Percentiles rank a stretch among this genome's conserved stretches.
phyloP scores from a whole-genome alignment of 2,888 invertebrate genomes.

The Sepioteuthis lessoniana region DNA sequence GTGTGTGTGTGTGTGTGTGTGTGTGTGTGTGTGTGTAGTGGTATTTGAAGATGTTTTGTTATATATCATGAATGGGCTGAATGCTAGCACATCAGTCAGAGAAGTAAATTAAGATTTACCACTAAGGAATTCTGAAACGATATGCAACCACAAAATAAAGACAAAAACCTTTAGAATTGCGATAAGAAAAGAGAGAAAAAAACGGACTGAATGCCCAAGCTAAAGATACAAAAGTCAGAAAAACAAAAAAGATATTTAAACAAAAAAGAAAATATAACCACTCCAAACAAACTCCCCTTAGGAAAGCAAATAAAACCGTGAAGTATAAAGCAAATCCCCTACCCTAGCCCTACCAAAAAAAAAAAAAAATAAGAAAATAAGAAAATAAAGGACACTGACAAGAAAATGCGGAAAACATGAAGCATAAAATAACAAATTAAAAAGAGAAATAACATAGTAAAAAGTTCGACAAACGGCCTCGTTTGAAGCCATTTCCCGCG shows the following conservation, averaged over 20 bases:
- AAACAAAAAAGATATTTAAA: not conserved
- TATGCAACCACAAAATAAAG: too few species aligned
- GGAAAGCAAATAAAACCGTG: not conserved
- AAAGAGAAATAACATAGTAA: not conserved
- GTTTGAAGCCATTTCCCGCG: constrained; percentile 33
- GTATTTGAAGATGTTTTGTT: not conserved
- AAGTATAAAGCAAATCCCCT: too few species aligned
- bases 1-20: too few species aligned
- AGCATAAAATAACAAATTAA: not conserved
- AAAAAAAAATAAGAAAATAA: not conserved
- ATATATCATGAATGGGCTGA: not conserved
- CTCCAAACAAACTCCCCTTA: not conserved
- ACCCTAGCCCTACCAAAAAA: not conserved
- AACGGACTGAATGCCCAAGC: too few species aligned
- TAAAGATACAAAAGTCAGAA: not conserved
- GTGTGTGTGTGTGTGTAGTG: too few species aligned
- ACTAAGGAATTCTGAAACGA: too few species aligned
- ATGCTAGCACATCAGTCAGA: too few species aligned
- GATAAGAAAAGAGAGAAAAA: not conserved
- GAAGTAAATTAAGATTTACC: too few species aligned
- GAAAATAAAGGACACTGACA: not conserved
- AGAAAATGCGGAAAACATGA: not conserved
- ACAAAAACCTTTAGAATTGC: too few species aligned
- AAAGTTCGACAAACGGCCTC: constrained; percentile 33
- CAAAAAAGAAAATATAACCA: not conserved